Percentiles rank a stretch among this genome's conserved stretches.
Conservation (phyloP, 2,797 vertebrate species). For the Amazonetta brasiliensis region DNA sequence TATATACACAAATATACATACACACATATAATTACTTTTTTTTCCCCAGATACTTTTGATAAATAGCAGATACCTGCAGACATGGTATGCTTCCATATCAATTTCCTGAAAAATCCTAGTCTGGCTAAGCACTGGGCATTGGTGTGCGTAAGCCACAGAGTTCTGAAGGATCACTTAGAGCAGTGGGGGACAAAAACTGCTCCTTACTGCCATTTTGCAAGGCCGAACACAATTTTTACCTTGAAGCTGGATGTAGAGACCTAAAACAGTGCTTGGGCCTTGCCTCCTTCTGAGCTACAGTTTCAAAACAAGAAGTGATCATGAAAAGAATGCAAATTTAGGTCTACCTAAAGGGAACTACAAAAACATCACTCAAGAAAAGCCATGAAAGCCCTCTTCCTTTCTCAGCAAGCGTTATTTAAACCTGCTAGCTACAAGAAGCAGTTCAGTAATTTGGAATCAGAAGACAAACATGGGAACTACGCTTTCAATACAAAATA, state of each 20-base stretch:
- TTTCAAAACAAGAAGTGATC: background rate
- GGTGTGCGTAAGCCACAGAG: background rate
- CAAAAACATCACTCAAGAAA: background rate
- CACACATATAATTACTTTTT: too few relatives aligned
- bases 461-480: background rate
- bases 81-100: background rate
- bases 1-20: too few relatives aligned
- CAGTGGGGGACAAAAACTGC: background rate
- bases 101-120: background rate
- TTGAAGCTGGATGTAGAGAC: too few relatives aligned
- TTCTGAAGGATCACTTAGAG: background rate
- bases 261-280: background rate
- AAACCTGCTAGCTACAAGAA: background rate
- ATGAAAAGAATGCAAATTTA: background rate
- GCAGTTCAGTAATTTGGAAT: background rate
- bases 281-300: background rate
- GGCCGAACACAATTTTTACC: background rate
- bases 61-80: background rate
- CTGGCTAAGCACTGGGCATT: background rate
- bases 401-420: background rate
- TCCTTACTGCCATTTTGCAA: background rate
- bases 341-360: background rate
- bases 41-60: background rate
- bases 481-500: background rate
- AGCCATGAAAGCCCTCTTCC: background rate